Percentiles rank a stretch among this genome's conserved stretches.
phyloP scores from a whole-genome alignment of 2,797 vertebrate species.

The Brotogeris chrysoptera region DNA sequence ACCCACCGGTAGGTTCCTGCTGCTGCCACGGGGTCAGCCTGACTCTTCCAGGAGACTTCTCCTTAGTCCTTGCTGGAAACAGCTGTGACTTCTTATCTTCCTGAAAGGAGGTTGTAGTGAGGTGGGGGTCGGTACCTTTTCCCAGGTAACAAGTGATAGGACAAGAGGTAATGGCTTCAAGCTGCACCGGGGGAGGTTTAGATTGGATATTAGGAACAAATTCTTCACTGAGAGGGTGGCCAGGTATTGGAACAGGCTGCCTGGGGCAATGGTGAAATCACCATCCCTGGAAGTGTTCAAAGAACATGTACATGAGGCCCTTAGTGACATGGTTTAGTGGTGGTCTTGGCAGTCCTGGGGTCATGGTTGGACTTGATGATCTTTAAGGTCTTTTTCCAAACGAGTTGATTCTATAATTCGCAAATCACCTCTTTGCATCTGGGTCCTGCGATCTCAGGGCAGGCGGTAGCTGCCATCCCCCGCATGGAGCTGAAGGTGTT shows the following conservation, averaged over 20 bases:
- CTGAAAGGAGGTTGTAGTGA: neutral
- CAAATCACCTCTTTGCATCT: neutral
- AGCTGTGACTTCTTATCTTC: neutral
- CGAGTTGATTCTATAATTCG: neutral
- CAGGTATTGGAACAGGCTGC: neutral
- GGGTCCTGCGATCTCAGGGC: neutral
- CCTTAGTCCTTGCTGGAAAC: neutral
- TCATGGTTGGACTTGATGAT: neutral
- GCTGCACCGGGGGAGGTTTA: neutral
- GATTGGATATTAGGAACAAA: neutral
- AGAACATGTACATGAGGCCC: neutral
- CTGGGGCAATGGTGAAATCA: neutral
- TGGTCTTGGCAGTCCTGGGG: neutral
- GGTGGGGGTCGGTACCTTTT: neutral
- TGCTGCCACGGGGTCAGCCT: accelerated
- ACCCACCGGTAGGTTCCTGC: conserved; percentile 50
- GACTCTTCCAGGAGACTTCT: neutral
- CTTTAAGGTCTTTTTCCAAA: neutral
- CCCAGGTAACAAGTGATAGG: neutral
- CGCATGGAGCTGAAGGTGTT: neutral
- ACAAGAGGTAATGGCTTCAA: neutral
- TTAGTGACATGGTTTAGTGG: neutral
- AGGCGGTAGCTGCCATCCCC: accelerated
- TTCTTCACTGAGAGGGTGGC: neutral
- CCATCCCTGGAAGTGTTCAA: neutral